Percentiles rank a stretch among this genome's conserved stretches.
Conservation (phyloP, 2,113 vertebrate genomes). For the Pelecanus crispus region DNA sequence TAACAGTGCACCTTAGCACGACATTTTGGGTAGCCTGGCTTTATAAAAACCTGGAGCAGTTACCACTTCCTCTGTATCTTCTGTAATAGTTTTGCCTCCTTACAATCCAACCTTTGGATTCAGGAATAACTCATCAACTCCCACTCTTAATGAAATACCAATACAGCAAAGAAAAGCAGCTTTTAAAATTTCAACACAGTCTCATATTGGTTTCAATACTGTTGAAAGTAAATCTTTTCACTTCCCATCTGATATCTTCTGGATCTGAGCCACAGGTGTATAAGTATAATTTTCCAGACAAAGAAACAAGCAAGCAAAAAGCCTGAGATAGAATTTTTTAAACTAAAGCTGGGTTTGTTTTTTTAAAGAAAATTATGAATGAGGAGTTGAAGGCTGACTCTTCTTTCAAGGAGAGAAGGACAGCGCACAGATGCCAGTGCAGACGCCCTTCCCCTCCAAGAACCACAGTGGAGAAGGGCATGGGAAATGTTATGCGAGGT, state of each 20-base stretch:
- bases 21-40: neutral
- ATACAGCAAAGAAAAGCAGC: neutral
- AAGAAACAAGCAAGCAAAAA: neutral
- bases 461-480: neutral
- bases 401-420: neutral
- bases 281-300: neutral
- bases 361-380: neutral
- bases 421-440: no score
- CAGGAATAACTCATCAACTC: neutral
- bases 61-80: neutral
- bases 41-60: neutral
- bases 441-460: neutral
- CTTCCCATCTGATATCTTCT: neutral
- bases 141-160: neutral
- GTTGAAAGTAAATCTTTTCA: neutral
- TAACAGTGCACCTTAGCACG: neutral
- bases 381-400: neutral
- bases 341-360: neutral
- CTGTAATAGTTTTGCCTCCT: neutral
- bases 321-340: neutral
- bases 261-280: neutral
- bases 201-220: neutral
- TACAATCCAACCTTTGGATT: neutral
- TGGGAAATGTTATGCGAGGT: neutral
- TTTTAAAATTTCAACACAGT: neutral